Conservation (phyloP, 2,797 vertebrate species). For the Linurgus olivaceus region DNA sequence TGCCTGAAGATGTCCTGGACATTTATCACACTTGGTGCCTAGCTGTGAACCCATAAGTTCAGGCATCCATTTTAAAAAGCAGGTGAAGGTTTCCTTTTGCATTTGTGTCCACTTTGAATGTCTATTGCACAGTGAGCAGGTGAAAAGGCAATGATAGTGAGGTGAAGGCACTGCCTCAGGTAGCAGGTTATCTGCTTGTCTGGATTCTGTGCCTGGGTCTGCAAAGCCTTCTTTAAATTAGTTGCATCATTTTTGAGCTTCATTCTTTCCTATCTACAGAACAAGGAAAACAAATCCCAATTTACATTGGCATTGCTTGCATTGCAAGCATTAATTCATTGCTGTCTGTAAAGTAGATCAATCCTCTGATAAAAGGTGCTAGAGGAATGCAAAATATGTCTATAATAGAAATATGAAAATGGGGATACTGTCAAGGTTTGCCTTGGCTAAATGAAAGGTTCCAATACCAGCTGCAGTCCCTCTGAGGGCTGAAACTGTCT, state of each 20-base stretch:
- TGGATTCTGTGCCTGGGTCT: not conserved
- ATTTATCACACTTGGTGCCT: not conserved
- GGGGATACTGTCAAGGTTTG: not conserved
- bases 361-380: conserved; percentile 32
- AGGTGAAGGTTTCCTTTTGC: not conserved
- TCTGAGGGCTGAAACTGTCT: not conserved
- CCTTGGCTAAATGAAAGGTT: not conserved
- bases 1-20: not conserved
- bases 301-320: conserved; percentile 19
- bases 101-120: not conserved
- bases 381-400: conserved; percentile 10
- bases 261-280: conserved; percentile 38
- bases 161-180: not conserved
- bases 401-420: not conserved
- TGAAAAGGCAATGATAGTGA: not conserved
- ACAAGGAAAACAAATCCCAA: conserved; percentile 26
- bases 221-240: not conserved
- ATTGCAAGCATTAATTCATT: not conserved
- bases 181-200: not conserved
- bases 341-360: conserved; percentile 9
- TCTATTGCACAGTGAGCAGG: not conserved
- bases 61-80: not conserved
- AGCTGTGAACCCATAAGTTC: not conserved
- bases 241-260: conserved; percentile 29
- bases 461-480: not conserved